Conservation (phyloP, 2,797 vertebrate species). For the Pogoniulus pusillus region DNA sequence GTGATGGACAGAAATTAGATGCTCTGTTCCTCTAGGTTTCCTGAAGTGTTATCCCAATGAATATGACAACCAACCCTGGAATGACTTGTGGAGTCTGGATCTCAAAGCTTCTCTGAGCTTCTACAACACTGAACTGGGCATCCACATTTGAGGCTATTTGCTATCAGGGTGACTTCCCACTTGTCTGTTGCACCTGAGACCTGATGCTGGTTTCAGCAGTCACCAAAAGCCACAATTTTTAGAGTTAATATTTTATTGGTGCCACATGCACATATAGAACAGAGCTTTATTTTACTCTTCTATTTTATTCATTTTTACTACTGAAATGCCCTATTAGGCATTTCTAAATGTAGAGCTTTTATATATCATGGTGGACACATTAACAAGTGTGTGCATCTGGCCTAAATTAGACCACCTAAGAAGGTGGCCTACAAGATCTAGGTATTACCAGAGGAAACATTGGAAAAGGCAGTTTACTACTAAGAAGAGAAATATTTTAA, state of each 20-base stretch:
- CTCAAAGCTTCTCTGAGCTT: not conserved
- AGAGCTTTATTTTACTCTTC: not conserved
- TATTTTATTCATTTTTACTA: not conserved
- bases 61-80: not conserved
- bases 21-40: not conserved
- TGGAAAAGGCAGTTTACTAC: constrained; percentile 53
- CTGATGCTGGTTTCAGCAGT: not conserved
- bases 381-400: constrained; percentile 61
- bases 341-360: constrained; percentile 55
- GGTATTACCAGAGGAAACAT: constrained; percentile 33
- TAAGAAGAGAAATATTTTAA: constrained; percentile 28
- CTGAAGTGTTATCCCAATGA: not conserved
- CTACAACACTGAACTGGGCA: not conserved
- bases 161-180: not conserved
- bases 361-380: constrained; percentile 25
- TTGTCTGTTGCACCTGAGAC: not conserved
- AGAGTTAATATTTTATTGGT: not conserved
- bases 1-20: not conserved
- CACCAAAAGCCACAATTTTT: not conserved
- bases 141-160: not conserved
- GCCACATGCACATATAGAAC: not conserved
- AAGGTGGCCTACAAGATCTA: constrained; percentile 44
- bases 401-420: constrained; percentile 73
- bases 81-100: not conserved
- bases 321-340: not conserved